Evolutionary conservation across 2,113 vertebrate genomes (phyloP), one percentile per base, ranked within the genome.

Genomic region (Galbula dea): DNA sequence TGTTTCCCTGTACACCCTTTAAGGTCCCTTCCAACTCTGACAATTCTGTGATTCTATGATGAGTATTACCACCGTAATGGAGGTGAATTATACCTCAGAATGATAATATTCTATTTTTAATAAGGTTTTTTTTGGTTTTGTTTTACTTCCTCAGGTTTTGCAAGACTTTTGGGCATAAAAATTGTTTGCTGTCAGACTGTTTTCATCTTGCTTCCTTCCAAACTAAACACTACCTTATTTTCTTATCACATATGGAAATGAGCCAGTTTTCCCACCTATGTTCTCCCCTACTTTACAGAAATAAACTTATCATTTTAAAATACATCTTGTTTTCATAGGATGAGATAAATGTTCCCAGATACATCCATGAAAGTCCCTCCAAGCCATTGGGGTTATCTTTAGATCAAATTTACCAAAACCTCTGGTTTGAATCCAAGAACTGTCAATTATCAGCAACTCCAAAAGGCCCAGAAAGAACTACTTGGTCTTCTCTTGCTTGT

Each of bases 161-260:
- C 26, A 73, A 62, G 39, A 20, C 15, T 58, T 94, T 81, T 19
- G 18, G 26, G 16, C 16, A 36, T 21, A 39, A 71, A 83, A 90
- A 89, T 87, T 75, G 48, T 48, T 85, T 88, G 22, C 49, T 89
- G 74, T 86, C 88, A 94, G 77, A 71, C 76, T n/a, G n/a, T n/a
- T n/a, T n/a, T n/a, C n/a, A n/a, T n/a, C n/a, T n/a, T n/a, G n/a
- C n/a, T n/a, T n/a, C 23, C 55, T 94, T 83, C 37, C 76, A 82
- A 92, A 67, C 5, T 10, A 79, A 95, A 52, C 51, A 61, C 17
- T 57, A 18, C 4, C 10, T 85, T 87, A 52, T 83, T 83, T 88
- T 89, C 32, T 69, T 89, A 86, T 72, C 73, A 1, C 9, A 34
- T 68, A 74, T 81, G 45, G 61, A 86, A 93, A 90, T 78, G 7